Evolutionary conservation across 2,797 vertebrate genomes (phyloP).

Genomic region (Anguilla anguilla): DNA sequence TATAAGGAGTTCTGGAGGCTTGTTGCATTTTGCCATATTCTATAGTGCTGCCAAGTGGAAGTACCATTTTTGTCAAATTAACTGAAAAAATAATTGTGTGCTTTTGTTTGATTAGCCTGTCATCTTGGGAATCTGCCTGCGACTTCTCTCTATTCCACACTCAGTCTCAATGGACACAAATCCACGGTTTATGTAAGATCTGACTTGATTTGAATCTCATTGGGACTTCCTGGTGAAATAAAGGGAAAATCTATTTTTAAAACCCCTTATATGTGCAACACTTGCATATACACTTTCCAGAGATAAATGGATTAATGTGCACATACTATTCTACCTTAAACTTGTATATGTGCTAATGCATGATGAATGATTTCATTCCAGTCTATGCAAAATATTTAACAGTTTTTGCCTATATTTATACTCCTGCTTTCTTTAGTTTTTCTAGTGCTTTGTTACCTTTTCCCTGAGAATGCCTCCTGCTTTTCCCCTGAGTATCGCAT

Average conservation of each 20-base stretch:
- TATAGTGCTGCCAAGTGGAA: neutral
- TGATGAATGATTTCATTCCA: neutral
- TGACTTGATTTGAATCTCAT: no score
- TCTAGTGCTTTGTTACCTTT: neutral
- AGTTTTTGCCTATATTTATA: no score
- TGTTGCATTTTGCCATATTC: neutral
- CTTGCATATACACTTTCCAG: neutral
- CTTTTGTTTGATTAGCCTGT: no score
- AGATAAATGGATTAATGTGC: neutral
- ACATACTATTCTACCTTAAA: neutral
- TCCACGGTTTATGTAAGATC: no score
- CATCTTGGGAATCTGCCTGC: no score
- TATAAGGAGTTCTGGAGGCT: neutral
- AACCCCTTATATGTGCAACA: neutral
- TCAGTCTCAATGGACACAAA: no score
- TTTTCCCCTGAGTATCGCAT: neutral
- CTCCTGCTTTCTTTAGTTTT: neutral
- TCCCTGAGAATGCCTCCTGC: neutral
- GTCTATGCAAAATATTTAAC: neutral
- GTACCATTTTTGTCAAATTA: no score
- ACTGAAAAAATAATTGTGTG: no score
- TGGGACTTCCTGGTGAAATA: neutral
- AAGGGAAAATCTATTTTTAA: neutral
- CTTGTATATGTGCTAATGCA: neutral
- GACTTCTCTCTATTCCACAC: no score